Percentiles rank a stretch among this genome's conserved stretches.
Conservation (phyloP, 2,888 invertebrate genomes). For the Allolobophora icterica region DNA sequence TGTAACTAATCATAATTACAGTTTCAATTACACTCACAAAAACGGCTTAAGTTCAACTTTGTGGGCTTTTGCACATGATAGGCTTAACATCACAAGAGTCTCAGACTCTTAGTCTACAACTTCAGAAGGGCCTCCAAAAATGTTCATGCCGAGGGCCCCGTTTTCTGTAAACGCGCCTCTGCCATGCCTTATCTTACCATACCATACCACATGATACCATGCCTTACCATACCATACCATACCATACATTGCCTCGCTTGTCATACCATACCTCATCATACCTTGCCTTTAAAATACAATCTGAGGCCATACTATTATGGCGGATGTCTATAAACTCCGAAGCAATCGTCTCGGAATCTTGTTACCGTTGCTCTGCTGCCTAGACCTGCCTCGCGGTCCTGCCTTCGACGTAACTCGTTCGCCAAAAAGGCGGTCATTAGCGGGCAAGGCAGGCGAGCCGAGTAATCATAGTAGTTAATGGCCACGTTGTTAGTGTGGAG, state of each 20-base stretch:
- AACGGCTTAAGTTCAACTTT: too few species aligned
- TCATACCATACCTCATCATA: too few species aligned
- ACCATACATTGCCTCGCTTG: neutral
- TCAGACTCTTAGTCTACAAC: too few species aligned
- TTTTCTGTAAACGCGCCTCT: too few species aligned
- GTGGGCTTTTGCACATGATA: too few species aligned
- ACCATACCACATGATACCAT: neutral
- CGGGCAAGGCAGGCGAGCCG: neutral
- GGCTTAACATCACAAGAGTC: too few species aligned
- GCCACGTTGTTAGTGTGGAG: neutral
- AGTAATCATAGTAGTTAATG: neutral
- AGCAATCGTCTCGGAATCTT: neutral
- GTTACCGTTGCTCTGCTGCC: neutral
- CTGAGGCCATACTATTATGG: neutral
- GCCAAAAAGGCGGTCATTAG: neutral
- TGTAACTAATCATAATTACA: too few species aligned
- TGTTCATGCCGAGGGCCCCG: too few species aligned
- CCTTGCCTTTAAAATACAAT: neutral
- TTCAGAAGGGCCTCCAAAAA: too few species aligned
- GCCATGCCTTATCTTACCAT: too few species aligned
- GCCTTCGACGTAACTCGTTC: constrained; percentile 6
- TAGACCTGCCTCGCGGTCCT: neutral
- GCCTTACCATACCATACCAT: neutral
- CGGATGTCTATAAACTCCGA: neutral
- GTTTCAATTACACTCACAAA: too few species aligned